These are phyloP conservation scores for Thermophis baileyi DNA, from an alignment of 2,113 vertebrate species.

Conservation along the genomic window DNA sequence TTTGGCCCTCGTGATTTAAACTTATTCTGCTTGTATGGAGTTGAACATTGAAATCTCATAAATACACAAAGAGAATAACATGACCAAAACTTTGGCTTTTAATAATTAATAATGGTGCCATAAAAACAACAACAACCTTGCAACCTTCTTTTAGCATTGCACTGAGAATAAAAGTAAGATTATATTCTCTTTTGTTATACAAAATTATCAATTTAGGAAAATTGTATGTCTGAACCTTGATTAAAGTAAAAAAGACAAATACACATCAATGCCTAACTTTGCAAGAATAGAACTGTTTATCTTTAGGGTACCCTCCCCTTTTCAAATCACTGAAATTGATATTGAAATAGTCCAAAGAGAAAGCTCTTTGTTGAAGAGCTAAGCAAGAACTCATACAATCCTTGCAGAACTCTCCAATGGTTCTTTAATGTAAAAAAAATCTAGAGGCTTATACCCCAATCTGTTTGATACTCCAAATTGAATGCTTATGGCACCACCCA, in stretches of 20 bases:
- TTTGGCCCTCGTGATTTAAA: background rate
- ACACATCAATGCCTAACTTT: background rate
- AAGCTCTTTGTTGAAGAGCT: too few relatives aligned
- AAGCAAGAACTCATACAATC: background rate
- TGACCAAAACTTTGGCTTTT: background rate
- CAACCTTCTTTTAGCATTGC: background rate
- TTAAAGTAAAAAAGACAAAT: background rate
- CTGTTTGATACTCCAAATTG: background rate
- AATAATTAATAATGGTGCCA: background rate
- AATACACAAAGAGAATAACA: background rate
- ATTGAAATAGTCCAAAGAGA: background rate
- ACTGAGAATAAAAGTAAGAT: background rate
- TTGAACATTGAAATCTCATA: background rate
- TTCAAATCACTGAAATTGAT: background rate
- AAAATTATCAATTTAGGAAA: background rate
- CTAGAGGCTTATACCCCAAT: background rate
- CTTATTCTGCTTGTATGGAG: background rate
- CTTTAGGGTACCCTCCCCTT: background rate
- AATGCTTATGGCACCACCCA: background rate
- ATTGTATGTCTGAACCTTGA: background rate
- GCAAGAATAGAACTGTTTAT: too few relatives aligned
- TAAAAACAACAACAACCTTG: background rate
- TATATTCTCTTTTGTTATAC: background rate
- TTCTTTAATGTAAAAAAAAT: background rate
- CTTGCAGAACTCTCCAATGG: background rate